Conservation (phyloP, 2,797 vertebrate genomes). For the Oreonectes daqikongensis region DNA sequence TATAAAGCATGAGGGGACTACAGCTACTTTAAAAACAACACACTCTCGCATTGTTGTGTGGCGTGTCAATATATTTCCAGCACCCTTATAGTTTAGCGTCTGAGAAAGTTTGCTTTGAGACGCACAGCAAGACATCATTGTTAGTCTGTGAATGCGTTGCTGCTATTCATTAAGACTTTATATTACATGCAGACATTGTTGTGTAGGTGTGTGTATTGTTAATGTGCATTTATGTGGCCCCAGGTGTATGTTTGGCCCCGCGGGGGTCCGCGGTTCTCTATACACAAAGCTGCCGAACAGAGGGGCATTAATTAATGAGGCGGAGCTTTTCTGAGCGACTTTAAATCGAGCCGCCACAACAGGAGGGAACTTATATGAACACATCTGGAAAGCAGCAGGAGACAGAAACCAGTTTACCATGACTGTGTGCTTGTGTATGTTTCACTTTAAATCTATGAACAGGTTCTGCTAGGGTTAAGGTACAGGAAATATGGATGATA, state of each 20-base stretch:
- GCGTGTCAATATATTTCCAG: too few relatives aligned
- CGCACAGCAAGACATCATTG: neutral
- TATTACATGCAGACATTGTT: neutral
- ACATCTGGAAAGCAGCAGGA: constrained; percentile 57
- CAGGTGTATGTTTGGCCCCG: constrained; percentile 21
- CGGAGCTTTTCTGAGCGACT: constrained; percentile 37
- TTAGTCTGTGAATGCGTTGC: neutral
- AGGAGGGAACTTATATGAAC: constrained; percentile 42
- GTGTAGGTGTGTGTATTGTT: neutral
- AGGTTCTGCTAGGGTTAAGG: neutral
- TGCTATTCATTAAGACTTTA: neutral
- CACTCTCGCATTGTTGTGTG: too few relatives aligned
- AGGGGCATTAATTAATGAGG: constrained; percentile 53
- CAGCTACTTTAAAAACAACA: neutral
- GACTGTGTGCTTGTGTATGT: neutral
- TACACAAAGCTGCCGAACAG: constrained; percentile 35
- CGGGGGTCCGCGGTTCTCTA: constrained; percentile 23
- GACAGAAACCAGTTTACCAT: constrained; percentile 3
- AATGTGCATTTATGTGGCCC: neutral
- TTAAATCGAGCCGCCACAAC: constrained; percentile 46
- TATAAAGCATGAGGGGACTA: neutral
- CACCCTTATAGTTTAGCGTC: neutral
- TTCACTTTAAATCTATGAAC: neutral
- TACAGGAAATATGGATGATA: too few relatives aligned
- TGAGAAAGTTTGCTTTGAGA: neutral